These are phyloP conservation scores for Ageneiosus marmoratus DNA, from an alignment of 2,113 vertebrate species.

Conservation along the genomic window DNA sequence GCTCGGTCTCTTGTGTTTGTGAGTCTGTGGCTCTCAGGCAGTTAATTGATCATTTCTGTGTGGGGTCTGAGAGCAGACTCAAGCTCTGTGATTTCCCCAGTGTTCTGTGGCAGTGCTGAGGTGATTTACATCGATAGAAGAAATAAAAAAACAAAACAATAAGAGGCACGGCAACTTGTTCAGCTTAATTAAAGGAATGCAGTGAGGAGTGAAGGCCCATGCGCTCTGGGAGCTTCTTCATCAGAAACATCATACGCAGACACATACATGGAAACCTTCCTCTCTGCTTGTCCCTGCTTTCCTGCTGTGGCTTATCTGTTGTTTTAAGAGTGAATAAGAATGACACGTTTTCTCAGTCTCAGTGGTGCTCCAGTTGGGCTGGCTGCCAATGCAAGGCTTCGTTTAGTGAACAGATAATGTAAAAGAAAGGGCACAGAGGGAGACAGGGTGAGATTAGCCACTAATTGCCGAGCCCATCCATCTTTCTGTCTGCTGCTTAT, in stretches of 20 bases:
- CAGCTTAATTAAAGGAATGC: constrained; percentile 47
- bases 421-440: neutral
- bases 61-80: neutral
- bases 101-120: neutral
- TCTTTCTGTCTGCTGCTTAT: neutral
- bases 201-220: constrained; percentile 16
- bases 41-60: neutral
- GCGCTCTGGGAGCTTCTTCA: constrained; percentile 16
- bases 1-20: neutral
- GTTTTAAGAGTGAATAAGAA: neutral
- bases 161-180: constrained; percentile 19
- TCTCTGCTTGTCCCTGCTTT: neutral
- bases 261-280: neutral
- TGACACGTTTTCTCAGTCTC: neutral
- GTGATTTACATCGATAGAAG: constrained; percentile 13
- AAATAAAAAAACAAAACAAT: constrained; percentile 10
- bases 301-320: constrained; percentile 9
- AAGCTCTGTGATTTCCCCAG: neutral
- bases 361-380: neutral
- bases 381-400: neutral
- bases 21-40: neutral
- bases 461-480: constrained; percentile 21
- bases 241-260: constrained; percentile 2
- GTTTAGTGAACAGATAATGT: neutral
- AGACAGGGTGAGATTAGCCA: neutral